Conservation (phyloP, 2,888 invertebrate species). For the Hipparchia sbordonii region DNA sequence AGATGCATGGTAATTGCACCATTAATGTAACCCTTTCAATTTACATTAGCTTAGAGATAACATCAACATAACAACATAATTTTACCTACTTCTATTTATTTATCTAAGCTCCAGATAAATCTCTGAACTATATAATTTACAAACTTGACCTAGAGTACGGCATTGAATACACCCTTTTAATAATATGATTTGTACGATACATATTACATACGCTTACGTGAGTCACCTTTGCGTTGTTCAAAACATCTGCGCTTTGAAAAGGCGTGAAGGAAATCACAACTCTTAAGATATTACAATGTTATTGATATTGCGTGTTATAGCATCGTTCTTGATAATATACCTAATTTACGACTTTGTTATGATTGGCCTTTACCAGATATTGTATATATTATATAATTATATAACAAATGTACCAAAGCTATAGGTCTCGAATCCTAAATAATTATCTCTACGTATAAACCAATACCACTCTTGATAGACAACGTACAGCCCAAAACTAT, state of each 20-base stretch:
- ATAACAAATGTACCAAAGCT: too few species aligned
- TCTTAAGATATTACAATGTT: conserved; percentile 6
- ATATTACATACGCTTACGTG: conserved; percentile 15
- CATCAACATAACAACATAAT: too few species aligned
- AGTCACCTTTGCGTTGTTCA: conserved; percentile 24
- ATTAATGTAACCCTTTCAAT: too few species aligned
- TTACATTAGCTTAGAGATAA: too few species aligned
- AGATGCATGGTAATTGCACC: too few species aligned
- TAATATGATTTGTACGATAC: conserved; percentile 24
- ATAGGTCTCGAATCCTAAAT: too few species aligned
- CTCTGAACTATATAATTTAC: too few species aligned
- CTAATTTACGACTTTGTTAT: not conserved
- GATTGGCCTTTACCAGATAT: not conserved
- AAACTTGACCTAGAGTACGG: conserved; percentile 26
- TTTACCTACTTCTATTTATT: not conserved
- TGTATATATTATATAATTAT: not conserved
- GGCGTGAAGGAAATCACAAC: conserved; percentile 28
- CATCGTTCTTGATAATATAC: not conserved
- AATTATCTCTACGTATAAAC: too few species aligned
- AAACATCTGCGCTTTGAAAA: conserved; percentile 38
- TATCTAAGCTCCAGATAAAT: not conserved
- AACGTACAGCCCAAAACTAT: too few species aligned
- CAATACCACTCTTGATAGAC: too few species aligned
- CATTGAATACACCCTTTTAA: not conserved
- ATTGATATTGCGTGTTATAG: conserved; percentile 1